Percentiles rank a stretch among this genome's conserved stretches.
Evolutionary conservation across 2,888 invertebrate genomes (phyloP).

Genomic region (Tipula lateralis): DNA sequence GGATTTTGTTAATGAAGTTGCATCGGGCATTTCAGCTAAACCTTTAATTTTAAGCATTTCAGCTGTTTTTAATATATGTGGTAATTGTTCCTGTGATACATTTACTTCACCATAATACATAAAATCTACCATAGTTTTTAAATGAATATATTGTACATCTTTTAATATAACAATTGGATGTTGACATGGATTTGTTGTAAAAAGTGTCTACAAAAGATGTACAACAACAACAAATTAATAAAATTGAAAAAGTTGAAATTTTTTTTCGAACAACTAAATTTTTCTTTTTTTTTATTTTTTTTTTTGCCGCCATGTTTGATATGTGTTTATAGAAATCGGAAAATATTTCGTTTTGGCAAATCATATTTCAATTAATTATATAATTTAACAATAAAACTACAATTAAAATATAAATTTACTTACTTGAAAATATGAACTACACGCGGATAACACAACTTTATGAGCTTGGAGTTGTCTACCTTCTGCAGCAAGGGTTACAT

Average conservation of each 20-base stretch:
- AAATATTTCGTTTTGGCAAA: slow-evolving; percentile 20
- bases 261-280: neutral
- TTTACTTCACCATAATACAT: slow-evolving; percentile 93
- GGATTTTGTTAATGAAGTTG: slow-evolving; percentile 66
- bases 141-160: slow-evolving; percentile 79
- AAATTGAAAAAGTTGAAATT: neutral
- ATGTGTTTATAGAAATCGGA: neutral
- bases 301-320: slow-evolving; percentile 28
- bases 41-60: slow-evolving; percentile 85
- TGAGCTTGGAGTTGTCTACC: slow-evolving; percentile 83
- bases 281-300: neutral
- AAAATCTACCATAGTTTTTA: slow-evolving; percentile 84
- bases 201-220: slow-evolving; percentile 59
- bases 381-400: neutral
- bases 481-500: slow-evolving; percentile 87
- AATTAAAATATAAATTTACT: slow-evolving; percentile 35
- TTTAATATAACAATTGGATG: slow-evolving; percentile 87
- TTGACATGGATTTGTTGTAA: slow-evolving; percentile 79
- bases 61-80: slow-evolving; percentile 73
- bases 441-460: slow-evolving; percentile 83
- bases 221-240: slow-evolving; percentile 28
- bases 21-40: slow-evolving; percentile 78
- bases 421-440: slow-evolving; percentile 91
- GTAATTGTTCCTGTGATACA: slow-evolving; percentile 82
- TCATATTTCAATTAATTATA: neutral